Percentiles rank a stretch among this genome's conserved stretches.
Conservation (phyloP, 2,888 invertebrate genomes). For the Tribolium freemani region DNA sequence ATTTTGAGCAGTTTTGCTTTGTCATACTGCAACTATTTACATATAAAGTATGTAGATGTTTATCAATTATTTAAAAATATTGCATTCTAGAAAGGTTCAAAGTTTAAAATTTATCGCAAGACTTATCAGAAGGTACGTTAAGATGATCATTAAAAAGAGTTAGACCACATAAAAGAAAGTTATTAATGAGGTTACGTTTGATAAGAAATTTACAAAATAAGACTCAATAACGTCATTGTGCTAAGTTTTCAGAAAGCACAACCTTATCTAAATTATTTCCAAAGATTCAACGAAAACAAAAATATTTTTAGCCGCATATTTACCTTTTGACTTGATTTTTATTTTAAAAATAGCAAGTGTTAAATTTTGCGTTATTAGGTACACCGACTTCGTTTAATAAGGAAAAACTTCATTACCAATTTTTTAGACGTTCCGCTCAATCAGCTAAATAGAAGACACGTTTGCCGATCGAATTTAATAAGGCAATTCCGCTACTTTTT, state of each 20-base stretch:
- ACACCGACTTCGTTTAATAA: conserved; percentile 10
- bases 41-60: neutral
- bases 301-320: neutral
- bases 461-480: conserved; percentile 3
- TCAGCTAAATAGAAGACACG: conserved; percentile 8
- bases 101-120: neutral
- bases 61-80: neutral
- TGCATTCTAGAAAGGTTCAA: neutral
- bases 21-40: neutral
- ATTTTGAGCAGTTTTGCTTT: neutral
- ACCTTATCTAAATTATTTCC: neutral
- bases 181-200: no score
- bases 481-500: conserved; percentile 2
- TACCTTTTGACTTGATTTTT: no score
- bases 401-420: conserved; percentile 26
- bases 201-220: no score
- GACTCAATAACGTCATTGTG: neutral
- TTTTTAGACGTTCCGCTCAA: conserved; percentile 29
- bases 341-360: neutral
- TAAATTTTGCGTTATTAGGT: neutral
- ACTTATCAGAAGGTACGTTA: neutral
- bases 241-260: neutral
- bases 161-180: neutral
- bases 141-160: neutral
- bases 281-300: neutral